Conservation (phyloP, 2,888 invertebrate species). For the Pharmacophagus antenor region DNA sequence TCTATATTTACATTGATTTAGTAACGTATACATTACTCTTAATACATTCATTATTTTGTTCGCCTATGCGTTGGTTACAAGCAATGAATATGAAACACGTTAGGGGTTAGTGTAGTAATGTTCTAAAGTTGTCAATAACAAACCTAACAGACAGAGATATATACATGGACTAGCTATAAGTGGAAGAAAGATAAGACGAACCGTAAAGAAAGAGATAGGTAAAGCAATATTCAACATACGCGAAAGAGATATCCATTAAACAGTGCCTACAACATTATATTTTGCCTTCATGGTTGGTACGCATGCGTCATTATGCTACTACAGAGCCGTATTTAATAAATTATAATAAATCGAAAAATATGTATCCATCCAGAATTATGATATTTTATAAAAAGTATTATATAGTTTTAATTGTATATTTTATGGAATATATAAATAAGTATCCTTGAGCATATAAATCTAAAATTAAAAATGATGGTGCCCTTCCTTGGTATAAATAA, state of each 20-base stretch:
- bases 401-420: too few relatives aligned
- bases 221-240: constrained; percentile 31
- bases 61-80: constrained; percentile 3
- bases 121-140: constrained; percentile 58
- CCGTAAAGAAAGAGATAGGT: constrained; percentile 15
- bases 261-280: constrained; percentile 54
- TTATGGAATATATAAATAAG: too few relatives aligned
- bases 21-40: constrained; percentile 24
- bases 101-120: constrained; percentile 38
- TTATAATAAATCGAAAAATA: too few relatives aligned
- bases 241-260: constrained; percentile 56
- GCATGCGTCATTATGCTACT: constrained; percentile 69
- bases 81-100: constrained; percentile 43
- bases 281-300: constrained; percentile 64
- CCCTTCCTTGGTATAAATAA: too few relatives aligned
- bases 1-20: constrained; percentile 19
- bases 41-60: background rate
- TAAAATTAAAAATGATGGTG: too few relatives aligned
- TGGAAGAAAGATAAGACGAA: constrained; percentile 33
- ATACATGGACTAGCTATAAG: constrained; percentile 30
- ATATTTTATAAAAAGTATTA: too few relatives aligned
- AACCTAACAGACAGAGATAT: constrained; percentile 47
- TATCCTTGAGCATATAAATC: too few relatives aligned
- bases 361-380: too few relatives aligned
- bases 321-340: constrained; percentile 50